Base-by-base conservation (phyloP, 2,888 invertebrate species). In the Hirtodrosophila duncani region DNA sequence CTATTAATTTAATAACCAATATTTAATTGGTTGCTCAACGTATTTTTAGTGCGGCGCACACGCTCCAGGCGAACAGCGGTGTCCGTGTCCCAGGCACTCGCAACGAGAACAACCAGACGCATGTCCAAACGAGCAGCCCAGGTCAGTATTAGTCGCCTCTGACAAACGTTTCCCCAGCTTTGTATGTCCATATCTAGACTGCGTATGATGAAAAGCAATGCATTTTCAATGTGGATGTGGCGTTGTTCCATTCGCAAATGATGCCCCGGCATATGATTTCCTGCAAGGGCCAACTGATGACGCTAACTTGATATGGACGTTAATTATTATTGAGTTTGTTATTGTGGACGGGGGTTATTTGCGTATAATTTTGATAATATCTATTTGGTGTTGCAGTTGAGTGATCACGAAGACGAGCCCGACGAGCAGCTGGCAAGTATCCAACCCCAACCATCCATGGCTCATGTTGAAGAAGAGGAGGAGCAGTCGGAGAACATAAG, bases 41-140 rank as follows among this genome's bases (percentile, higher is more conserved):
- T 9, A 21, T 39, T 82, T 72, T 3, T 53, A 90, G 90, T 88
- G 21, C 86, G 90, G 37, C 88, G 89, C 24, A 90, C 91, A 10
- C 88, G 91, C 36, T 91, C 91, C 1, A 89, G 90, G 8, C 88
- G 90, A 63, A 82, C 82, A 50, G 62, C 70, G 6, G 59, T 65
- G 14, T 70, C 87, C 2, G 52, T 83, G 10, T 81, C 87, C 1
- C 57, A 79, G 7, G 65, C 85, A 13, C 67, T 83, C 11, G 20
- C 79, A 42, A 66, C 71, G 3, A 51, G 74, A 65, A 49, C 79
- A 9, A 82, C 83, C 11, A 82, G 84, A 10, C 82, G 87, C 26
- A 66, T 85, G 29, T 67, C 82, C 3, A 82, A 79, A 39, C 75
- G 83, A 21, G 84, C 84, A 58, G 65, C 82, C 10, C 72, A 74